These are phyloP conservation scores for Flexamia atlantica DNA, from an alignment of 2,888 invertebrate genomes.

Conservation along the genomic window DNA sequence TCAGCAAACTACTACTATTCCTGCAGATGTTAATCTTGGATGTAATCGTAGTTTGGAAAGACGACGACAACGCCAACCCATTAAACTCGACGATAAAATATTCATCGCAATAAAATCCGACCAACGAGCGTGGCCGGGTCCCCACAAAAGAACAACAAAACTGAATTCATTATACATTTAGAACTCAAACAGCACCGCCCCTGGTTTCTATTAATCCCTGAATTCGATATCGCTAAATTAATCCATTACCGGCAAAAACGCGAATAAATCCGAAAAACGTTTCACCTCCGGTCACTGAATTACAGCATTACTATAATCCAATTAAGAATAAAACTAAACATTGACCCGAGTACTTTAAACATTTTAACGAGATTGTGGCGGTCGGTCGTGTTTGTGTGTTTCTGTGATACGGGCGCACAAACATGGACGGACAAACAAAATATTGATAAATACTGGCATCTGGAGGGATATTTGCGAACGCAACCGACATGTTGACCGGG, in stretches of 20 bases:
- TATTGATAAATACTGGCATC: constrained; percentile 57
- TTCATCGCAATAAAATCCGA: constrained; percentile 21
- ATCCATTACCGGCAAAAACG: constrained; percentile 52
- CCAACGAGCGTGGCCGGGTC: constrained; percentile 29
- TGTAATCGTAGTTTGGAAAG: no score
- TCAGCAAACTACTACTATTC: no score
- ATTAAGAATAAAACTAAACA: constrained; percentile 59
- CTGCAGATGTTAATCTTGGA: no score
- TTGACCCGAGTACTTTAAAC: constrained; percentile 52
- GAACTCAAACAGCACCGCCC: constrained; percentile 46
- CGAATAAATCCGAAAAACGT: constrained; percentile 23
- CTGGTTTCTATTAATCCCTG: constrained; percentile 46
- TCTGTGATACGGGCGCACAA: constrained; percentile 51
- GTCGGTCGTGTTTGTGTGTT: constrained; percentile 46
- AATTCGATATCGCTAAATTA: constrained; percentile 48
- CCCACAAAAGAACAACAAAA: constrained; percentile 40
- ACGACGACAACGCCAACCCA: constrained; percentile 10
- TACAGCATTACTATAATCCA: constrained; percentile 54
- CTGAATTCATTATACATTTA: constrained; percentile 50
- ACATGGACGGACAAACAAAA: constrained; percentile 50
- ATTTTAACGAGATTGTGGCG: constrained; percentile 54
- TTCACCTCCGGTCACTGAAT: constrained; percentile 44
- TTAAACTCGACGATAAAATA: constrained; percentile 5
- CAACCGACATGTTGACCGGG: constrained; percentile 50
- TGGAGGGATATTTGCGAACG: constrained; percentile 52